Evolutionary conservation across 2,888 invertebrate genomes (phyloP).

Genomic region (Malacosoma neustria): DNA sequence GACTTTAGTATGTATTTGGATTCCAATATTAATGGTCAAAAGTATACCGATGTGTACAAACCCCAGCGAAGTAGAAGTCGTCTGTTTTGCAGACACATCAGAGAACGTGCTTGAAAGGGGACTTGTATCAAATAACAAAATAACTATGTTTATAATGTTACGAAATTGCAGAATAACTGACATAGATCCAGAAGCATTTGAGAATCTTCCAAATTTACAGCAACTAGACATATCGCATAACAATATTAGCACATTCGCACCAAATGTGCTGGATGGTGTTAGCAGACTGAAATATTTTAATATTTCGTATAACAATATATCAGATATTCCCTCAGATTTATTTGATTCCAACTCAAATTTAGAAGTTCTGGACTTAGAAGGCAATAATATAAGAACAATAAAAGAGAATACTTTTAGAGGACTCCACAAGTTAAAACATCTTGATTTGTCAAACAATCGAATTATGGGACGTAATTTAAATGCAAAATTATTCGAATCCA

Average conservation of each 20-base stretch:
- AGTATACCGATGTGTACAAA: constrained; percentile 20
- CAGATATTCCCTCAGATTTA: constrained; percentile 17
- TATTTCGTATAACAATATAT: constrained; percentile 21
- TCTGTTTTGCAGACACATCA: constrained; percentile 18
- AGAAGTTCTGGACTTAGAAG: constrained; percentile 21
- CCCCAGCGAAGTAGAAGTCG: constrained; percentile 9
- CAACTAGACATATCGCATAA: constrained; percentile 25
- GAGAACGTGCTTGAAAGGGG: constrained; percentile 26
- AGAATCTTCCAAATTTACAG: constrained; percentile 15
- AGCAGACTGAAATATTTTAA: constrained; percentile 18
- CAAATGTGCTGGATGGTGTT: constrained; percentile 21
- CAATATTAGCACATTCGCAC: constrained; percentile 17
- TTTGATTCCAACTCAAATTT: constrained; percentile 21
- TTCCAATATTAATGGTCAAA: constrained; percentile 8
- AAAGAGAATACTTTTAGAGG: constrained; percentile 19
- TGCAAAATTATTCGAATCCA: constrained; percentile 21
- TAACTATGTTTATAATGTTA: constrained; percentile 22
- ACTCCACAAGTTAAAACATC: constrained; percentile 14
- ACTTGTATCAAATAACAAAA: constrained; percentile 27
- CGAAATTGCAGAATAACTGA: constrained; percentile 25
- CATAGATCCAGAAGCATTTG: constrained; percentile 21
- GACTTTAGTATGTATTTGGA: no score
- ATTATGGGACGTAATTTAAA: constrained; percentile 27
- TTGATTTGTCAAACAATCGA: constrained; percentile 35
- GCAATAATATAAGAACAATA: constrained; percentile 19